phyloP scores from a whole-genome alignment of 1,140 invertebrate genomes.

The Forficula auricularia region DNA sequence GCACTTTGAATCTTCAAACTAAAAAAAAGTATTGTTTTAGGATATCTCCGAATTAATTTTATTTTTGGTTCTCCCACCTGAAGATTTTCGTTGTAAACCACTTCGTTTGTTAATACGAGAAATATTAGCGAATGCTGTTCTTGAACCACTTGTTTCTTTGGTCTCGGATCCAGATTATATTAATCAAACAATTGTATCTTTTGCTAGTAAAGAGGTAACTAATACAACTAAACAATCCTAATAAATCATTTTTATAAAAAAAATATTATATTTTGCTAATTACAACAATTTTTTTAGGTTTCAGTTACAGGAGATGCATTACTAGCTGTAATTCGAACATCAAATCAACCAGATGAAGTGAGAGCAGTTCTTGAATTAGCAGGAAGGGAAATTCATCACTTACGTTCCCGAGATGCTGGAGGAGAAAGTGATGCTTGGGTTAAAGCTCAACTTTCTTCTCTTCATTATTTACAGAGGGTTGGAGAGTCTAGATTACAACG shows the following conservation, averaged over 20 bases:
- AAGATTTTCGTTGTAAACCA: constrained; percentile 70
- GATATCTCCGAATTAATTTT: constrained; percentile 52
- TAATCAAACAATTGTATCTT: constrained; percentile 78
- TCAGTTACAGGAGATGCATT: constrained; percentile 64
- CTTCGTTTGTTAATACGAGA: constrained; percentile 61
- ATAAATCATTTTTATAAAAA: too few species aligned
- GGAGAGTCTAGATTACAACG: constrained; percentile 35
- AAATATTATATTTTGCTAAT: too few species aligned
- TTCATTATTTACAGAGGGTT: constrained; percentile 62
- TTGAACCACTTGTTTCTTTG: constrained; percentile 60
- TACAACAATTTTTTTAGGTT: constrained; percentile 28
- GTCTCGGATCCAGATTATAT: constrained; percentile 88
- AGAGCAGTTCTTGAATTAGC: constrained; percentile 60
- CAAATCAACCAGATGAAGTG: constrained; percentile 61
- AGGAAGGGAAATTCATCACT: constrained; percentile 56
- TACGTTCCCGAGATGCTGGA: constrained; percentile 63
- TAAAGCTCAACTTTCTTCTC: constrained; percentile 76
- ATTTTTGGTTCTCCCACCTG: constrained; percentile 65
- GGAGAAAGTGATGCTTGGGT: constrained; percentile 65
- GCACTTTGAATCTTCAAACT: too few species aligned
- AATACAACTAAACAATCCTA: too few species aligned
- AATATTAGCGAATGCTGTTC: constrained; percentile 59
- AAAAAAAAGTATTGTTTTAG: too few species aligned
- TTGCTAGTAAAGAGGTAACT: constrained; percentile 40
- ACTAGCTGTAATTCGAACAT: constrained; percentile 57